Base-by-base conservation (phyloP, 2,888 invertebrate genomes). In the Rhagonycha fulva region DNA sequence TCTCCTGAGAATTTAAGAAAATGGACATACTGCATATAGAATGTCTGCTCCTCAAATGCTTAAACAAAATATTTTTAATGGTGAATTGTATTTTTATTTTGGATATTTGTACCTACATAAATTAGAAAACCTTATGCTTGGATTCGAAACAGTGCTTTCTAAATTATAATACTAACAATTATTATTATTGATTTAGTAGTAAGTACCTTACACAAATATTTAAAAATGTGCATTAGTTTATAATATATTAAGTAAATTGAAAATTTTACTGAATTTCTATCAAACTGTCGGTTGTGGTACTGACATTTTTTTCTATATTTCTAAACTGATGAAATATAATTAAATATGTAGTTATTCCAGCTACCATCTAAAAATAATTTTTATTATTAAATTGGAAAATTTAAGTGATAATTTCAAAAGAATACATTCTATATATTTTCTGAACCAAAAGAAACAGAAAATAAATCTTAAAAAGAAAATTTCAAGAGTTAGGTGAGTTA, bases 241-340 rank as follows among this genome's bases (percentile, higher is more conserved):
- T 19, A 19, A 19, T 2, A 19, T 19, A 19, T 1, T 19, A 19
- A 1, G 2, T 32, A 12, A 32, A 32, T 32, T 47, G 7, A 4
- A 47, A 5, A 47, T 47, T 47, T 47, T 47, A 47, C 9, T 7
- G 7, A 47, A n/a, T 47, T n/a, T 5, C 2, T 0, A n/a, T n/a
- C 0, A n/a, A n/a, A 9, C 7, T 7, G n/a, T 19, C 9, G 19
- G 19, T 4, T n/a, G 24, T 0, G 1, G 19, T 1, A 19, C 2
- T 19, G 19, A 19, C 2, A 28, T n/a, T 61, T 14, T 61, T 73
- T 14, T 76, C 73, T 14, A 73, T 69, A 14, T 70, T 69, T 10
- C 62, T 76, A 47, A 76, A 76, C 62, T 76, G 76, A 70, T 76
- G 73, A 70, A 76, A 73, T 26, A 76, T 76, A 23, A 76, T 24